Base-by-base conservation (phyloP, 2,888 invertebrate species). In the Horisme vitalbata region DNA sequence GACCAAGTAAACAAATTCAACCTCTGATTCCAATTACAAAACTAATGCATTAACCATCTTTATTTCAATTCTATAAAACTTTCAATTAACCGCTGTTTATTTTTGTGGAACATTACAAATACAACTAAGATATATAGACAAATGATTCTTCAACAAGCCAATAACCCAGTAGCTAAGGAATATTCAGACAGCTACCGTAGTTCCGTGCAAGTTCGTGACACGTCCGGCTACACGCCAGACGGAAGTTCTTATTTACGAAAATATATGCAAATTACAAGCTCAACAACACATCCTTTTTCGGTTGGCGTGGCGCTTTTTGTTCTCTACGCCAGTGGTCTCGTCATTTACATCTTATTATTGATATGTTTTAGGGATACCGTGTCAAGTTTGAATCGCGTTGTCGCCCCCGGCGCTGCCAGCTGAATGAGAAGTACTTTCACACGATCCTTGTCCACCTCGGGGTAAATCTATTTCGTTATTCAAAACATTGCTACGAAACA, bases 291-390 rank as follows among this genome's bases (percentile, higher is more conserved):
- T 71, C 77, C 68, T 71, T 78, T 65, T 72, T 63, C 65, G 71
- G 63, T 67, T 64, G 18, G 2, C 5, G 1, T 62, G 62, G 69
- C 63, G 66, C 69, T 72, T 79, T 80, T 80, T 79, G 75, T 76
- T 75, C 68, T 65, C 58, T 58, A 55, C 64, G 71, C 77, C 75
- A 66, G 71, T 69, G 73, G 79, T 72, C 75, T 75, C 70, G 64
- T 74, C 80, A 83, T 87, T 87, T 84, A 75, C 86, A 86, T 87
- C 74, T 79, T 75, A 83, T 85, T 86, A 87, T 77, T 74, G 73
- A 64, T 75, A 70, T 73, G 70, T 79, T 81, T 83, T 75, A 77
- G 72, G 72, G 72, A 77, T 82, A 82, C 78, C 78, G 79, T 79
- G 80, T 80, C 78, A 75, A 83, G 81, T 84, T 79, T 72, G 79